phyloP scores from a whole-genome alignment of 64 coral and sea anemone species.

The Actinia equina region DNA sequence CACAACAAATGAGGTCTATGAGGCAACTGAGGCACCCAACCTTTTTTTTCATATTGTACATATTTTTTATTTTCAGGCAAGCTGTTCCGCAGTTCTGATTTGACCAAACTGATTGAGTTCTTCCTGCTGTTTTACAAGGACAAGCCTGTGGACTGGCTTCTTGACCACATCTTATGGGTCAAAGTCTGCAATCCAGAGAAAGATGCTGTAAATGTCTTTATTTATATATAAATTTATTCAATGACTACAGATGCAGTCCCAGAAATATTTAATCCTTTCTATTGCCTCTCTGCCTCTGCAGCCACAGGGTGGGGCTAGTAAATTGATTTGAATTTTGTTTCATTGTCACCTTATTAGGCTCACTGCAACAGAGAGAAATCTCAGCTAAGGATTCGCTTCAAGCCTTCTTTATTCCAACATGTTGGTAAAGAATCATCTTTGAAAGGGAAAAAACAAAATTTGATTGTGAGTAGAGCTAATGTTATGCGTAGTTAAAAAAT shows the following conservation, averaged over 20 bases:
- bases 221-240: not conserved
- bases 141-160: constrained; percentile 96
- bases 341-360: constrained; percentile 45
- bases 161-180: constrained; percentile 96
- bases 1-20: too few species aligned
- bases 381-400: constrained; percentile 92
- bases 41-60: too few species aligned
- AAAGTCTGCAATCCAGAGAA: constrained; percentile 98
- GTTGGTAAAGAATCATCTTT: constrained; percentile 95
- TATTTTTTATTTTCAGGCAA: constrained; percentile 74
- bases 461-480: constrained; percentile 83
- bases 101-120: constrained; percentile 78
- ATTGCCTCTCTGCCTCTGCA: too few species aligned
- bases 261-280: too few species aligned
- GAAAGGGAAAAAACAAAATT: constrained; percentile 86
- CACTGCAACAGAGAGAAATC: constrained; percentile 92
- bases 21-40: too few species aligned
- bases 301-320: too few species aligned
- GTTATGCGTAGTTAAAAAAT: too few species aligned
- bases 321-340: not conserved
- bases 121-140: constrained; percentile 94
- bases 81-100: constrained; percentile 78
- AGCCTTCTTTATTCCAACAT: constrained; percentile 97
- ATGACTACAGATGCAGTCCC: too few species aligned
- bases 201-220: constrained; percentile 69